Evolutionary conservation across 2,888 invertebrate genomes (phyloP).

Genomic region (Sphinx pinastri): DNA sequence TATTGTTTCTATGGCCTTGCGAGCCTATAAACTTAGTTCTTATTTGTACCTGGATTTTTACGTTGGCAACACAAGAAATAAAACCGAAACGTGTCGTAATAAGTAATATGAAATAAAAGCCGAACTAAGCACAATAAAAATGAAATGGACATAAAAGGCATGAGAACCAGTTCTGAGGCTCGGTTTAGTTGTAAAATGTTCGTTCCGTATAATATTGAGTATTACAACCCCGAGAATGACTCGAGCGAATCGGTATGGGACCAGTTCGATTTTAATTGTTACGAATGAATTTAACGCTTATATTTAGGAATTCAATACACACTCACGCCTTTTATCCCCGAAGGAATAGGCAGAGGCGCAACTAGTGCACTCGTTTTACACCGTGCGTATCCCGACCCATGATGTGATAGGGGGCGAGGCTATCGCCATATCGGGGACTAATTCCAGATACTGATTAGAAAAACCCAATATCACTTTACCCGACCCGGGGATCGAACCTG

Average conservation of each 20-base stretch:
- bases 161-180: constrained; percentile 76
- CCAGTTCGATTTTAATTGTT: constrained; percentile 78
- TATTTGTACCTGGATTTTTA: constrained; percentile 16
- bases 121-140: constrained; percentile 75
- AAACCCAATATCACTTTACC: too few species aligned
- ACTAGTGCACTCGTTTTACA: too few species aligned
- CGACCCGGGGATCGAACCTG: too few species aligned
- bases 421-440: too few species aligned
- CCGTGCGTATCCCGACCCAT: too few species aligned
- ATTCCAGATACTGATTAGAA: too few species aligned
- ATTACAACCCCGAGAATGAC: constrained; percentile 80
- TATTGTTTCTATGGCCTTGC: constrained; percentile 74
- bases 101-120: constrained; percentile 73
- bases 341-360: too few species aligned
- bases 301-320: neutral
- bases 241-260: constrained; percentile 76
- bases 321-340: too few species aligned
- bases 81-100: constrained; percentile 67
- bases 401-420: too few species aligned
- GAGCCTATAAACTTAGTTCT: constrained; percentile 26
- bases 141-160: constrained; percentile 72
- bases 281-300: constrained; percentile 52
- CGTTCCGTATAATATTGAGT: constrained; percentile 82
- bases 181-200: constrained; percentile 80
- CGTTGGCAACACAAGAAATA: constrained; percentile 39